phyloP scores from a whole-genome alignment of 2,113 vertebrate species.

The Nyctereutes procyonoides region DNA sequence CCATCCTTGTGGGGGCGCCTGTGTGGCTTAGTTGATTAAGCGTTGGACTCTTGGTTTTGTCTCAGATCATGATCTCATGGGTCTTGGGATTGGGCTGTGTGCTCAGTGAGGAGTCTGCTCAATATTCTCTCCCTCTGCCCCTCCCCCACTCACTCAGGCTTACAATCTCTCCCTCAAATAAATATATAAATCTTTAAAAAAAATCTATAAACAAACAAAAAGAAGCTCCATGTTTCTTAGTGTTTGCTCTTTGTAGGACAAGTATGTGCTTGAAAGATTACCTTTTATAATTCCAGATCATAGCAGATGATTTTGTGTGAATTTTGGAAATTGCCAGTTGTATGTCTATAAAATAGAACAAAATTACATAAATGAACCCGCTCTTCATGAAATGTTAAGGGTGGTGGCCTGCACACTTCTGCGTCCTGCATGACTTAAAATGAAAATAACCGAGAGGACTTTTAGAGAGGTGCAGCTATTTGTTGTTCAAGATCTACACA shows the following conservation, averaged over 20 bases:
- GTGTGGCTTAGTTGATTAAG: neutral
- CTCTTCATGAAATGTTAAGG: neutral
- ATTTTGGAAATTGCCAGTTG: slow-evolving; percentile 4
- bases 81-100: neutral
- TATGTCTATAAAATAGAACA: neutral
- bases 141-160: neutral
- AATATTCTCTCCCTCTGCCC: neutral
- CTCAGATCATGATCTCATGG: neutral
- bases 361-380: neutral
- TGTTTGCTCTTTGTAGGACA: neutral
- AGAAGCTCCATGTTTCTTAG: neutral
- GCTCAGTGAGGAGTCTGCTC: too few relatives aligned
- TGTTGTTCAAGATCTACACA: neutral
- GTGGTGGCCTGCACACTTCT: neutral
- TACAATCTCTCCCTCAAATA: neutral
- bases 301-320: neutral
- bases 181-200: neutral
- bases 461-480: neutral
- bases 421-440: neutral
- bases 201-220: neutral
- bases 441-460: neutral
- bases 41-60: neutral
- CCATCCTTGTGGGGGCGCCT: neutral
- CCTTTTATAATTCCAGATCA: slow-evolving; percentile 25
- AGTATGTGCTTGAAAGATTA: neutral